Evolutionary conservation across 2,797 vertebrate genomes (phyloP).

Genomic region (Ispidina picta): DNA sequence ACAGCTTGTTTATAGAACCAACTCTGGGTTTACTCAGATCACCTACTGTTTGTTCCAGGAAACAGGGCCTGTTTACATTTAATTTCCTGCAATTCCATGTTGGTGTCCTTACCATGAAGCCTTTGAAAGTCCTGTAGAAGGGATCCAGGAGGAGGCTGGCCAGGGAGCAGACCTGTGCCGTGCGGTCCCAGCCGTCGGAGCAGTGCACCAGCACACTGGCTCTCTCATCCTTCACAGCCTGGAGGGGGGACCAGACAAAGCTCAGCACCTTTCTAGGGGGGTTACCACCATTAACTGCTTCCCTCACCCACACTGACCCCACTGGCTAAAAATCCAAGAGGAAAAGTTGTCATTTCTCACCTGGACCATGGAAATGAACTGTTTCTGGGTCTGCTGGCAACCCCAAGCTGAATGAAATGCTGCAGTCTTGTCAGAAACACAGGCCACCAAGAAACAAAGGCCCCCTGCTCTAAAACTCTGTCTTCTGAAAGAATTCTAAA

Average conservation of each 20-base stretch:
- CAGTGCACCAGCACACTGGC: constrained; percentile 84
- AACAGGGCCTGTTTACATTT: not conserved
- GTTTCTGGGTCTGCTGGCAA: not conserved
- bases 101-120: constrained; percentile 79
- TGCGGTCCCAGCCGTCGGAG: constrained; percentile 85
- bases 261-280: not conserved
- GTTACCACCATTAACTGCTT: not conserved
- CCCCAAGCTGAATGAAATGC: not conserved
- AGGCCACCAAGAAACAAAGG: not conserved
- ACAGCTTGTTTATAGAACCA: not conserved
- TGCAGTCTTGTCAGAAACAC: not conserved
- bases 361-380: not conserved
- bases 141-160: constrained; percentile 82
- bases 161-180: constrained; percentile 84
- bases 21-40: not conserved
- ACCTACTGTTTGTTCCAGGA: not conserved
- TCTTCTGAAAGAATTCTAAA: not conserved
- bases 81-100: not conserved
- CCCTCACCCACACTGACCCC: not conserved
- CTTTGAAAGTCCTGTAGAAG: constrained; percentile 83
- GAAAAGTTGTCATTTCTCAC: not conserved
- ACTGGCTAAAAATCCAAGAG: not conserved
- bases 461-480: not conserved
- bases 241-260: not conserved
- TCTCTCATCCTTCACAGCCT: constrained; percentile 82